A percentile compares a stretch with the other conserved stretches of the same genome.
Evolutionary conservation across 2,888 invertebrate genomes (phyloP).

Genomic region (Calliphora vomitoria): DNA sequence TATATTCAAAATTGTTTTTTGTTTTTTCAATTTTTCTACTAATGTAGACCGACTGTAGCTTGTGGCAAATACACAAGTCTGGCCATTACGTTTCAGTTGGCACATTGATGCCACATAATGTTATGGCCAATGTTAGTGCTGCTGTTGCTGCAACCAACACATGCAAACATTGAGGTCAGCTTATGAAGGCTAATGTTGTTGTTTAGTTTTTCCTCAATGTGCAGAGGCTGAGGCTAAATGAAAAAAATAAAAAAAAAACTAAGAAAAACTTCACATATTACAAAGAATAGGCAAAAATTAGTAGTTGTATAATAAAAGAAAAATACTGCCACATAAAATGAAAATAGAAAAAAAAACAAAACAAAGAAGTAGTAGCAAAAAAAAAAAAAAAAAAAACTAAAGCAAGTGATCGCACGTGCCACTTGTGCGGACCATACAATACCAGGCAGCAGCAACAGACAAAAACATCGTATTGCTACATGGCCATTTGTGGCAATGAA

Average conservation of each 20-base stretch:
- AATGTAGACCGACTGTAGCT: constrained; percentile 29
- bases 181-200: constrained; percentile 69
- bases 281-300: constrained; percentile 21
- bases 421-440: constrained; percentile 60
- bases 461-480: constrained; percentile 19
- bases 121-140: constrained; percentile 38
- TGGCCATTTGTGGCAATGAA: constrained; percentile 72
- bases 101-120: constrained; percentile 57
- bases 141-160: constrained; percentile 44
- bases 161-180: constrained; percentile 69
- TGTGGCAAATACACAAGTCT: constrained; percentile 53
- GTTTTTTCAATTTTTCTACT: constrained; percentile 11
- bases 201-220: constrained; percentile 42
- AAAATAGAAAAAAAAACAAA: constrained; percentile 58
- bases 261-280: constrained; percentile 18
- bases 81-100: constrained; percentile 44
- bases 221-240: constrained; percentile 57
- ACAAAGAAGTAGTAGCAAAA: constrained; percentile 17
- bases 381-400: constrained; percentile 65
- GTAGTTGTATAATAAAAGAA: constrained; percentile 54
- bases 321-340: constrained; percentile 48
- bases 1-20: constrained; percentile 19
- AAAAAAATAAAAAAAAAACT: background rate
- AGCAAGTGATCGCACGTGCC: constrained; percentile 74
- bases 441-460: constrained; percentile 1